Evolutionary conservation across 2,888 invertebrate species (phyloP), one percentile per base, ranked within the genome.

Genomic region (Lepidochrysops patricia): DNA sequence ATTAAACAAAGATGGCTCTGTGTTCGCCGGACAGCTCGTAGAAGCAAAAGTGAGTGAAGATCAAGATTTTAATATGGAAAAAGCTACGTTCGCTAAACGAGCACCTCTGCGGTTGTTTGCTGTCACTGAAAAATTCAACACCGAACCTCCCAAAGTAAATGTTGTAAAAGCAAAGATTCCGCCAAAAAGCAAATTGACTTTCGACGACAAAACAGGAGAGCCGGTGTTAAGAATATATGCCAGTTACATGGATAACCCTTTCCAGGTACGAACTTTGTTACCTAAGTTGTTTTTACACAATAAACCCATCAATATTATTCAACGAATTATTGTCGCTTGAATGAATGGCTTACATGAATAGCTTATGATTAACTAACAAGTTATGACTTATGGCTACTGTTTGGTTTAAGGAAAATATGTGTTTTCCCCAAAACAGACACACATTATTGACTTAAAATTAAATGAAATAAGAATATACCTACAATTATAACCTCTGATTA

Each of bases 221-320:
- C 88, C 90, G 4, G 84, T 90, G 25, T 76, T 91, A 67, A 85
- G 90, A 67, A 91, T 92, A 72, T 92, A 90, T 66, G 91, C 89
- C 0, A 89, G 85, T 67, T 89, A 88, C 61, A 70, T 80, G 35
- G 82, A 86, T 60, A 80, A 67, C 63, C 78, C 81, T 5, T 60
- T 72, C 32, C 84, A 84, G 79, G 88, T 88, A 72, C 15, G 43
- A 35, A 6, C 71, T n/a, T n/a, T n/a, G n/a, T n/a, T n/a, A n/a
- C n/a, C n/a, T n/a, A n/a, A n/a, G n/a, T n/a, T n/a, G n/a, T n/a
- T n/a, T n/a, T n/a, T n/a, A n/a, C n/a, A n/a, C n/a, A n/a, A n/a
- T n/a, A n/a, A n/a, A n/a, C n/a, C n/a, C n/a, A n/a, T n/a, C n/a
- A n/a, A n/a, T n/a, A n/a, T n/a, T n/a, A n/a, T n/a, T n/a, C n/a